Conservation (phyloP, 2,888 invertebrate species). For the Euplexia lucipara region DNA sequence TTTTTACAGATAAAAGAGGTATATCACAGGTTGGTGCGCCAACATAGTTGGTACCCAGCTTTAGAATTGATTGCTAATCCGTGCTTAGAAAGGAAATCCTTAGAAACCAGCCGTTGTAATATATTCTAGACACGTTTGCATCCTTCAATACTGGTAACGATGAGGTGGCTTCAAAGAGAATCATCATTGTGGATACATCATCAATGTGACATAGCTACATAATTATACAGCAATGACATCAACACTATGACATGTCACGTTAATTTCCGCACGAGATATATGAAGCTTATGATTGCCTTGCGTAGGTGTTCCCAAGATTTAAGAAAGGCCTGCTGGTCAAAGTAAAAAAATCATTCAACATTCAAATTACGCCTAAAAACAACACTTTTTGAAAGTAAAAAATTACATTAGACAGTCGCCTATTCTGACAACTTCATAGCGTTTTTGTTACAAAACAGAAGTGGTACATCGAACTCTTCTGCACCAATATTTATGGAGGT, state of each 20-base stretch:
- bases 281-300: too few relatives aligned
- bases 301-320: too few relatives aligned
- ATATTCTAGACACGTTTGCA: conserved; percentile 45
- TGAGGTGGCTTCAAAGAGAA: conserved; percentile 17
- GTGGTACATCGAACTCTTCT: too few relatives aligned
- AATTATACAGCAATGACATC: conserved; percentile 33
- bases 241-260: background rate
- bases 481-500: too few relatives aligned
- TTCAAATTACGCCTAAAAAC: too few relatives aligned
- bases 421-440: too few relatives aligned
- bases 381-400: too few relatives aligned
- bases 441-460: too few relatives aligned
- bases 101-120: conserved; percentile 18
- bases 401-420: too few relatives aligned
- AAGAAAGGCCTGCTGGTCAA: too few relatives aligned
- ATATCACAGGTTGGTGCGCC: background rate
- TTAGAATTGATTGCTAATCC: conserved; percentile 43
- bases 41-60: background rate
- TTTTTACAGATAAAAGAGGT: background rate
- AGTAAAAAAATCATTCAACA: too few relatives aligned
- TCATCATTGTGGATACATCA: conserved; percentile 37
- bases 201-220: conserved; percentile 26
- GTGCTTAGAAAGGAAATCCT: conserved; percentile 23
- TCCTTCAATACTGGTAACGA: conserved; percentile 21
- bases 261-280: background rate